phyloP scores from a whole-genome alignment of 2,888 invertebrate species.

The Acrocyrtus sp. region DNA sequence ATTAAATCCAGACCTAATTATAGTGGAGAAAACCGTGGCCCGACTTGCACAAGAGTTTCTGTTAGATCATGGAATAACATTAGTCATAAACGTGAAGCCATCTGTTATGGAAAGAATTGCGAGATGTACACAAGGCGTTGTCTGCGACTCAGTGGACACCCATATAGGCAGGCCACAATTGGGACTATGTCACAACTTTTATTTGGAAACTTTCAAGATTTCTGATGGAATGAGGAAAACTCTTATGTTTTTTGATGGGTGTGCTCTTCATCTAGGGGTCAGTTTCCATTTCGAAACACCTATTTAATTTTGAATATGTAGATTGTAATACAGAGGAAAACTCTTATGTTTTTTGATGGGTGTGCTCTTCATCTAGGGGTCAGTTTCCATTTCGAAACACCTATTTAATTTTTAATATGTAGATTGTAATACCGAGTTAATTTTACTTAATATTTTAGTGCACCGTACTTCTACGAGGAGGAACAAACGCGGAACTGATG shows the following conservation, averaged over 20 bases:
- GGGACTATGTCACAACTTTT: conserved; percentile 86
- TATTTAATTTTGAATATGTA: too few species aligned
- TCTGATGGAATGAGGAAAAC: conserved; percentile 77
- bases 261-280: conserved; percentile 80
- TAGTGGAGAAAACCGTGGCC: conserved; percentile 89
- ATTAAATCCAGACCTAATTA: conserved; percentile 84
- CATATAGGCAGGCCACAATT: conserved; percentile 82
- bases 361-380: conserved; percentile 82
- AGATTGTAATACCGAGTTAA: not conserved
- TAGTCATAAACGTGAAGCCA: conserved; percentile 86
- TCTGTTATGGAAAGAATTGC: conserved; percentile 83
- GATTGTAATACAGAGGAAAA: too few species aligned
- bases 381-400: too few species aligned
- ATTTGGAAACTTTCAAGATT: conserved; percentile 72
- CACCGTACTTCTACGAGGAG: conserved; percentile 87
- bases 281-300: too few species aligned
- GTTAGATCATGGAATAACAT: conserved; percentile 80
- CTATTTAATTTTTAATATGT: conserved; percentile 6
- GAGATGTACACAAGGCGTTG: conserved; percentile 83
- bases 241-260: conserved; percentile 93
- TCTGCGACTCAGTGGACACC: conserved; percentile 88
- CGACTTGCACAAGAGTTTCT: conserved; percentile 87
- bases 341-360: conserved; percentile 93
- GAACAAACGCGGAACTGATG: conserved; percentile 76
- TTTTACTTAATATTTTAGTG: conserved; percentile 68